Conservation (phyloP, 2,113 vertebrate genomes). For the Chroicocephalus ridibundus region DNA sequence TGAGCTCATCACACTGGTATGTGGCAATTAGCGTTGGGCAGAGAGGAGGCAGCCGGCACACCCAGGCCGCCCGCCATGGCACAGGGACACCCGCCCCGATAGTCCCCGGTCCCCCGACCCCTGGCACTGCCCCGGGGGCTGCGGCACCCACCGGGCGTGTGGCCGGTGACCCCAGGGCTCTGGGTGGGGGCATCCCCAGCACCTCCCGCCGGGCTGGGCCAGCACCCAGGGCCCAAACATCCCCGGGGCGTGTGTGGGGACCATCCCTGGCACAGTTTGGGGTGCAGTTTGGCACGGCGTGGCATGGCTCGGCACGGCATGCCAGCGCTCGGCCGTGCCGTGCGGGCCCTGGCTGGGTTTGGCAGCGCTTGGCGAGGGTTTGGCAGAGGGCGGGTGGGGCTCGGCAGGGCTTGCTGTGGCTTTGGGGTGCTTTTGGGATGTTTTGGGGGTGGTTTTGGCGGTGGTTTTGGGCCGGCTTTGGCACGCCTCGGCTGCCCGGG, state of each 20-base stretch:
- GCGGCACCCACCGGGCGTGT: fast-evolving
- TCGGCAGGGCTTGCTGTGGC: neutral
- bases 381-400: neutral
- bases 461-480: no score
- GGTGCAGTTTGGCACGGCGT: neutral
- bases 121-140: fast-evolving
- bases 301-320: neutral
- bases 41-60: neutral
- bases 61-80: neutral
- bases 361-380: neutral
- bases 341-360: neutral
- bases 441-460: neutral
- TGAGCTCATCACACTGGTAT: neutral
- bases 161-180: fast-evolving
- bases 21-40: neutral
- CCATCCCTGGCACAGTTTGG: fast-evolving
- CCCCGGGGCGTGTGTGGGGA: no score
- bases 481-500: neutral
- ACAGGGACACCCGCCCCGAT: neutral
- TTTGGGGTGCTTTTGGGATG: neutral
- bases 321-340: fast-evolving
- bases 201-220: neutral
- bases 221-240: neutral
- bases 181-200: no score
- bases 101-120: fast-evolving